Evolutionary conservation across 2,888 invertebrate genomes (phyloP).

Genomic region (Cephus nigrinus): DNA sequence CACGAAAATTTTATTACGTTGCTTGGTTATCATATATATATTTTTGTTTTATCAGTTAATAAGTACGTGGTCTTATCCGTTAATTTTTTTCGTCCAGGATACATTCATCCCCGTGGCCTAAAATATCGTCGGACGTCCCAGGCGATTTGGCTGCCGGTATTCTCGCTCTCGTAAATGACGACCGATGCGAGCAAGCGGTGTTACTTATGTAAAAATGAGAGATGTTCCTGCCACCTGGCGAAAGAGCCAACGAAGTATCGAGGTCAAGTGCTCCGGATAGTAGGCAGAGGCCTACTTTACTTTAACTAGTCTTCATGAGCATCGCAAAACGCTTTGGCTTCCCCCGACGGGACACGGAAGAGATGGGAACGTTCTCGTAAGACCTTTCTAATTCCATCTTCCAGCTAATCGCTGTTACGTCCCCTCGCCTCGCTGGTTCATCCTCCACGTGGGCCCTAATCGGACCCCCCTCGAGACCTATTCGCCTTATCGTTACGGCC

Average conservation of each 20-base stretch:
- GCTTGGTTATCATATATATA: too few relatives aligned
- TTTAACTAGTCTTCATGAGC: conserved; percentile 41
- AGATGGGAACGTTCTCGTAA: neutral
- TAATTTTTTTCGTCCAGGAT: neutral
- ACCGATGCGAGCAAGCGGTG: neutral
- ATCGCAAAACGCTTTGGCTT: neutral
- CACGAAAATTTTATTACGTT: neutral
- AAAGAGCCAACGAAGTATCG: conserved; percentile 32
- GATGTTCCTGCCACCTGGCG: neutral
- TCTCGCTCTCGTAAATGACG: neutral
- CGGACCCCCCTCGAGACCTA: neutral
- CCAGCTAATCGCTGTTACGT: neutral
- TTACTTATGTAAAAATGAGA: neutral
- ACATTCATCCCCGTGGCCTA: neutral
- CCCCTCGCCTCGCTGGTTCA: neutral
- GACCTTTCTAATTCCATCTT: conserved; percentile 1
- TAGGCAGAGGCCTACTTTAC: conserved; percentile 49
- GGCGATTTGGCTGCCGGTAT: neutral
- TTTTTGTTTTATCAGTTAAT: too few relatives aligned
- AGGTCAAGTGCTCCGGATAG: conserved; percentile 52
- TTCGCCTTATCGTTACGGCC: neutral
- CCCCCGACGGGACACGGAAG: neutral
- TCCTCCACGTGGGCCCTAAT: neutral
- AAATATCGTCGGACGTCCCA: neutral
- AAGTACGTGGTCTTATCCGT: too few relatives aligned